These are phyloP conservation scores for Paguma larvata DNA, from an alignment of 2,797 vertebrate genomes.

Conservation along the genomic window DNA sequence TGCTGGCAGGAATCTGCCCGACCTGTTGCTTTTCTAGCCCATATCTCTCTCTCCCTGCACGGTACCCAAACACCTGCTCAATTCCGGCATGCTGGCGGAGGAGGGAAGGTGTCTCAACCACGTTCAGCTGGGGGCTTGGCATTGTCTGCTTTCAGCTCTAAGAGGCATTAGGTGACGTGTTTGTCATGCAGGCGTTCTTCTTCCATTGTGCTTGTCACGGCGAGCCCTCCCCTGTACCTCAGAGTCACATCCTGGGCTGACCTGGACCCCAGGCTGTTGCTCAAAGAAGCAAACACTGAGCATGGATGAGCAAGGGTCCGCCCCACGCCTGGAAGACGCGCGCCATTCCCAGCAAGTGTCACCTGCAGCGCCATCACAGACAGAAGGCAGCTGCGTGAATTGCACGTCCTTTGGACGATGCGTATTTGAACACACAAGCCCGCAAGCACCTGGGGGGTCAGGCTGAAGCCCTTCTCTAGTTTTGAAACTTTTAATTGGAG, in stretches of 20 bases:
- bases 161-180: rapidly evolving
- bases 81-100: rapidly evolving
- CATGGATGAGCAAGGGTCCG: rapidly evolving
- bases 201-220: rapidly evolving
- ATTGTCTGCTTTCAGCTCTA: rapidly evolving
- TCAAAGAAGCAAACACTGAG: not conserved
- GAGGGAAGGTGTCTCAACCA: rapidly evolving
- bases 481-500: not conserved
- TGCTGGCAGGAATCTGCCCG: not conserved
- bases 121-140: rapidly evolving
- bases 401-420: rapidly evolving
- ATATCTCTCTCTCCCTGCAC: not conserved
- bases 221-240: not conserved
- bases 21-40: rapidly evolving
- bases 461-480: too few species aligned
- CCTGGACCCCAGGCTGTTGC: not conserved
- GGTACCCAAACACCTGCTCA: not conserved
- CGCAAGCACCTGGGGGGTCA: rapidly evolving
- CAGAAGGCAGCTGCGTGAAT: rapidly evolving
- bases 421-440: rapidly evolving
- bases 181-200: rapidly evolving
- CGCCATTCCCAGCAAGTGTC: rapidly evolving
- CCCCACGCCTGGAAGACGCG: rapidly evolving
- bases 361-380: rapidly evolving
- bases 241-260: not conserved